Conservation (phyloP, 2,797 vertebrate species). For the Numenius phaeopus region DNA sequence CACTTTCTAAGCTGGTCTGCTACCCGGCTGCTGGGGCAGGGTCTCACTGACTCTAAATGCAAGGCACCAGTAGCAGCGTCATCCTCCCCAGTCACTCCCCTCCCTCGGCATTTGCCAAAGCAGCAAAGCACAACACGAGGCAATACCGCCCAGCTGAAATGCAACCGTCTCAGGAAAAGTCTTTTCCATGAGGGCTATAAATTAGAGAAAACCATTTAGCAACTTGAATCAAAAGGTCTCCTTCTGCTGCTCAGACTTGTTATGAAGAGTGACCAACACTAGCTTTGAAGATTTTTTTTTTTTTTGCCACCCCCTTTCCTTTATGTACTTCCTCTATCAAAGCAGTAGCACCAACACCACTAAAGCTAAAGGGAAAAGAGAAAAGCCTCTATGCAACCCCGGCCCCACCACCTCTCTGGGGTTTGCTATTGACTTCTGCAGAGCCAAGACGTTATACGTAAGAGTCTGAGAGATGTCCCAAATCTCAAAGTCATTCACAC, state of each 20-base stretch:
- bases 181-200: not conserved
- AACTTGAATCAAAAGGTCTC: conserved; percentile 1
- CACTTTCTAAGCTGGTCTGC: not conserved
- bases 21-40: not conserved
- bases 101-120: not conserved
- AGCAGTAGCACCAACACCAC: not conserved
- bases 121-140: not conserved
- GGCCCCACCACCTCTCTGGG: not conserved
- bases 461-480: not conserved
- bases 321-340: not conserved
- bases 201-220: not conserved
- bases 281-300: not conserved
- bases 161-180: not conserved
- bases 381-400: not conserved
- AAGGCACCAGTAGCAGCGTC: fast-evolving
- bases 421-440: not conserved
- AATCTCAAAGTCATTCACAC: conserved; percentile 2
- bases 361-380: not conserved
- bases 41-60: not conserved
- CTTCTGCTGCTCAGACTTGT: not conserved
- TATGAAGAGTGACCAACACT: not conserved
- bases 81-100: not conserved
- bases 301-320: not conserved
- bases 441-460: not conserved
- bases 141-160: not conserved